Conservation (phyloP, 2,797 vertebrate species). For the Enteromius anoplus region DNA sequence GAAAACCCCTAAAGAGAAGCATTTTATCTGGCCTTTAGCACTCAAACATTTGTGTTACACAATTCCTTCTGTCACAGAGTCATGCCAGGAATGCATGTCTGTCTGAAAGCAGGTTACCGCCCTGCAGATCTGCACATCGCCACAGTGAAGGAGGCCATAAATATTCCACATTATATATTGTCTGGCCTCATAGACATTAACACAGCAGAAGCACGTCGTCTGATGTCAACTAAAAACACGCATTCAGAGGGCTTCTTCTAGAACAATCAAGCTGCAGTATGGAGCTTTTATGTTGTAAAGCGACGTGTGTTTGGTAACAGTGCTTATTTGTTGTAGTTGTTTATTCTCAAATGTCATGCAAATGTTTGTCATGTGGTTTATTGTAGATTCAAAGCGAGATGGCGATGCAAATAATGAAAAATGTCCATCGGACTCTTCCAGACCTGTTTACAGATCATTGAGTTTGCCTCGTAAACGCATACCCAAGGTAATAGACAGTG, state of each 20-base stretch:
- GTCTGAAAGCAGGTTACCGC: slow-evolving; percentile 35
- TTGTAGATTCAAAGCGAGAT: slow-evolving; percentile 82
- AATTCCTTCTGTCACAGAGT: slow-evolving; percentile 43
- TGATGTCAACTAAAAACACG: slow-evolving; percentile 9
- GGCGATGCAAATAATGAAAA: slow-evolving; percentile 82
- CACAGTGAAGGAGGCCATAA: background rate
- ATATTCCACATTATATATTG: slow-evolving; percentile 16
- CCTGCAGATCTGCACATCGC: slow-evolving; percentile 34
- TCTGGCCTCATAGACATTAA: slow-evolving; percentile 4
- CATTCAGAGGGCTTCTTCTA: slow-evolving; percentile 33
- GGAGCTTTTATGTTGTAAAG: background rate
- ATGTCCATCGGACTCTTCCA: slow-evolving; percentile 76
- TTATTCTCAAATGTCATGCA: slow-evolving; percentile 34
- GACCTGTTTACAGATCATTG: slow-evolving; percentile 82
- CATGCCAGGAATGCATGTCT: slow-evolving; percentile 66
- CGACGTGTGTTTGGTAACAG: background rate
- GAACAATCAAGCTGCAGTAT: slow-evolving; percentile 32
- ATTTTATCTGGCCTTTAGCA: slow-evolving; percentile 56
- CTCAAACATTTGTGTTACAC: slow-evolving; percentile 44
- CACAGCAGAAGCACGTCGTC: background rate
- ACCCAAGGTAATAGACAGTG: slow-evolving; percentile 82
- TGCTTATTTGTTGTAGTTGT: slow-evolving; percentile 32
- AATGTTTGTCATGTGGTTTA: slow-evolving; percentile 62
- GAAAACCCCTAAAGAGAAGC: slow-evolving; percentile 2
- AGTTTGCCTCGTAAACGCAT: slow-evolving; percentile 91